Conservation (phyloP, 2,888 invertebrate genomes). For the Quadroppia sp. region DNA sequence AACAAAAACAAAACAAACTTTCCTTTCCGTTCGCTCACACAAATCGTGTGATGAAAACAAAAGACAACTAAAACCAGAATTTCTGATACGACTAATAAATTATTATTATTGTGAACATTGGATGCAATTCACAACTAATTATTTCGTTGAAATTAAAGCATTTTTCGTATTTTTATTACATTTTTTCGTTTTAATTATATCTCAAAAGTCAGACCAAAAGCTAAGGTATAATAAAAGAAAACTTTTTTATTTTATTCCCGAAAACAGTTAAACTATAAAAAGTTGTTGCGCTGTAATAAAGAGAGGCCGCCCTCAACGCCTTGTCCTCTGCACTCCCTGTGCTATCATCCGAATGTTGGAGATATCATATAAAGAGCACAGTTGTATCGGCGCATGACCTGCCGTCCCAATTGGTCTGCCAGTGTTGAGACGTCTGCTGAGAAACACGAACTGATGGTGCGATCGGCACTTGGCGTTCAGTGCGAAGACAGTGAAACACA, state of each 20-base stretch:
- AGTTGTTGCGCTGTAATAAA: slow-evolving; percentile 26
- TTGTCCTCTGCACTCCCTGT: background rate
- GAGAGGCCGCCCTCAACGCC: slow-evolving; percentile 33
- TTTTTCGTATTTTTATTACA: no score
- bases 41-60: no score
- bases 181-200: no score
- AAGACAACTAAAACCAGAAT: no score
- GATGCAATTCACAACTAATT: no score
- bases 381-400: slow-evolving; percentile 15
- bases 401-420: slow-evolving; percentile 6
- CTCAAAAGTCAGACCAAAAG: no score
- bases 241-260: background rate
- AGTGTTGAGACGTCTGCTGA: slow-evolving; percentile 3
- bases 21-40: no score
- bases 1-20: background rate
- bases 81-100: no score
- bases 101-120: no score
- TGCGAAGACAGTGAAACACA: slow-evolving; percentile 15
- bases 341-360: background rate
- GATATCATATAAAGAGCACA: background rate
- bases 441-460: slow-evolving; percentile 16
- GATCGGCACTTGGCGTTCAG: background rate
- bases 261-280: background rate
- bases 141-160: no score
- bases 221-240: background rate